Evolutionary conservation across 2,113 vertebrate species (phyloP).

Genomic region (Solea solea): DNA sequence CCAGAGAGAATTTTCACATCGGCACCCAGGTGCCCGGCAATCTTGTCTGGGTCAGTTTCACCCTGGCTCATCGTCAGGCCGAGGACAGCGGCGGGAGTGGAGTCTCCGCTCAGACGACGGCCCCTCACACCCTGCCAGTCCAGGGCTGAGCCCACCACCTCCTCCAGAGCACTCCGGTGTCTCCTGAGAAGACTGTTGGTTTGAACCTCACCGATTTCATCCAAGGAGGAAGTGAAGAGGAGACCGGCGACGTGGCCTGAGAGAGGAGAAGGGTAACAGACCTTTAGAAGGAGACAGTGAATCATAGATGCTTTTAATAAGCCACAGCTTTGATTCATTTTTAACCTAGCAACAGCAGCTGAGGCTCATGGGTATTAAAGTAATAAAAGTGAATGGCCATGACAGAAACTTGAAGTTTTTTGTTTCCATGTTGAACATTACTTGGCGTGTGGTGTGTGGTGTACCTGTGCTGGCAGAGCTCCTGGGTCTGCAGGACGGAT

Average conservation of each 20-base stretch:
- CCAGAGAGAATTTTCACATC: slow-evolving; percentile 66
- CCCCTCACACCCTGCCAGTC: slow-evolving; percentile 81
- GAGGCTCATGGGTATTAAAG: too few species aligned
- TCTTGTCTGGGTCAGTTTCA: slow-evolving; percentile 71
- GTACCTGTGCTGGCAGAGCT: slow-evolving; percentile 67
- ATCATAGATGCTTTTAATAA: too few species aligned
- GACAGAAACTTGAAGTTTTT: too few species aligned
- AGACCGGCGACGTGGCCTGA: slow-evolving; percentile 81
- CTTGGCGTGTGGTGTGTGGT: not conserved
- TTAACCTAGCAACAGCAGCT: too few species aligned
- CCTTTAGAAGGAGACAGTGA: too few species aligned
- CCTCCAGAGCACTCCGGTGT: slow-evolving; percentile 84
- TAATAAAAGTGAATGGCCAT: too few species aligned
- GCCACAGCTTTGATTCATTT: too few species aligned
- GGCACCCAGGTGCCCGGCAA: slow-evolving; percentile 66
- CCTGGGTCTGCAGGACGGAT: slow-evolving; percentile 54
- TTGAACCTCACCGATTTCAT: slow-evolving; percentile 79
- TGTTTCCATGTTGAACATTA: too few species aligned
- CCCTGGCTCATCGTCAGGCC: slow-evolving; percentile 67
- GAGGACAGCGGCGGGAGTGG: slow-evolving; percentile 55
- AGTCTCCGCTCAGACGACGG: slow-evolving; percentile 82
- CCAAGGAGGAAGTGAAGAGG: slow-evolving; percentile 86
- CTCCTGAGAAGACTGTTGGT: slow-evolving; percentile 81
- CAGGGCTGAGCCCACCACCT: slow-evolving; percentile 73
- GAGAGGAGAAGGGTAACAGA: not conserved